Percentiles rank a stretch among this genome's conserved stretches.
These are phyloP conservation scores for Brachirus orientalis DNA, from an alignment of 2,113 vertebrate genomes.

Conservation along the genomic window DNA sequence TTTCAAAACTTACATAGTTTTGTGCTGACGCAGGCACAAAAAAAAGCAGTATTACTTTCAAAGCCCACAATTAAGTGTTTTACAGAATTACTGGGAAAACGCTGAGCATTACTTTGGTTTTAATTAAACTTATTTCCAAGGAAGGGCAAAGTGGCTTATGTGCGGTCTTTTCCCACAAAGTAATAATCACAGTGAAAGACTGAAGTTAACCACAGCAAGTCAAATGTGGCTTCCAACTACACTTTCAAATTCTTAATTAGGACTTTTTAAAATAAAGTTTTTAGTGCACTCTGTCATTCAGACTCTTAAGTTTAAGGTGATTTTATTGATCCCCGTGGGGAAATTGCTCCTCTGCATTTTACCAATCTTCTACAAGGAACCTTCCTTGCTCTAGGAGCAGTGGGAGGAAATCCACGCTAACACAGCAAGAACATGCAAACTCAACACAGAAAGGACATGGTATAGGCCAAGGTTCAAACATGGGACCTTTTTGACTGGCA, in stretches of 20 bases:
- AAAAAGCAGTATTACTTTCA: slow-evolving; percentile 22
- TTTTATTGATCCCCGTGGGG: no score
- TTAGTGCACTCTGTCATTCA: slow-evolving; percentile 33
- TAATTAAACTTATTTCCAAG: slow-evolving; percentile 64
- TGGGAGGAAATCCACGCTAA: no score
- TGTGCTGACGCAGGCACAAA: neutral
- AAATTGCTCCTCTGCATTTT: no score
- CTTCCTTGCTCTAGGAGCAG: no score
- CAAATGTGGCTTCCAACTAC: slow-evolving; percentile 55
- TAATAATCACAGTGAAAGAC: slow-evolving; percentile 54
- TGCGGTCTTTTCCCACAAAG: slow-evolving; percentile 64
- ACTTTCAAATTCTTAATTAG: slow-evolving; percentile 40
- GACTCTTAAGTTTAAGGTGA: neutral
- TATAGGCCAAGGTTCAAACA: no score
- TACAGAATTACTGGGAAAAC: slow-evolving; percentile 41
- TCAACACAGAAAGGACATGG: no score
- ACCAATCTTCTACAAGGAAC: no score
- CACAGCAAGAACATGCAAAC: no score
- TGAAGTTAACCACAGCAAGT: slow-evolving; percentile 53
- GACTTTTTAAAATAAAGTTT: slow-evolving; percentile 34
- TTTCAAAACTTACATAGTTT: neutral
- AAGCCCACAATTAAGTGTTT: slow-evolving; percentile 17
- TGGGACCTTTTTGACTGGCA: slow-evolving; percentile 24
- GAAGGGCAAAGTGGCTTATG: slow-evolving; percentile 43
- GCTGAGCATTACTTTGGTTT: slow-evolving; percentile 39